Percentiles rank a stretch among this genome's conserved stretches.
These are phyloP conservation scores for Sphenopsis melanotis DNA, from an alignment of 2,797 vertebrate species.

Conservation along the genomic window DNA sequence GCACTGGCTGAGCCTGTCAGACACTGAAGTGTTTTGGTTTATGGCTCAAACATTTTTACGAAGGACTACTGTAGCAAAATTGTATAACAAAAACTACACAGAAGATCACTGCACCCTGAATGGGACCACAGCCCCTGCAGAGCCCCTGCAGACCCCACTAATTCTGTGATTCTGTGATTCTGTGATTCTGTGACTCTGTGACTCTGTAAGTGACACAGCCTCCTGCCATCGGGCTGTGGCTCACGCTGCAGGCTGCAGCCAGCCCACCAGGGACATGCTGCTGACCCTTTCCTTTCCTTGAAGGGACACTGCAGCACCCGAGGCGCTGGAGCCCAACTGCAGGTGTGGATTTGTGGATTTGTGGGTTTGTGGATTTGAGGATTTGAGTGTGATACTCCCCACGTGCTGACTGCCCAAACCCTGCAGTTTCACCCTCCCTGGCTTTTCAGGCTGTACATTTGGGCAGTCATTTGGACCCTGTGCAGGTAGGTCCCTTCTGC, in stretches of 20 bases:
- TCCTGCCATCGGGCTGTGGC: fast-evolving
- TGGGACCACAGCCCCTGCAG: background rate
- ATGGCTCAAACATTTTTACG: background rate
- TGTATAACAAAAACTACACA: background rate
- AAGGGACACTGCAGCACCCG: background rate
- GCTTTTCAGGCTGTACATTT: background rate
- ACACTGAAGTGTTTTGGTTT: too few relatives aligned
- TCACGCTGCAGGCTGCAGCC: fast-evolving
- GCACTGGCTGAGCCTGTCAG: fast-evolving
- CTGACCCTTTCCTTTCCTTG: fast-evolving
- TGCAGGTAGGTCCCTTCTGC: background rate
- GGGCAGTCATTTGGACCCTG: background rate
- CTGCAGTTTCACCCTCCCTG: background rate
- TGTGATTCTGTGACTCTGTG: too few relatives aligned
- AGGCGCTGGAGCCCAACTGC: fast-evolving
- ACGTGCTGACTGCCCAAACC: background rate
- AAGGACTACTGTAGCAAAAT: background rate
- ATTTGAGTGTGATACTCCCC: background rate
- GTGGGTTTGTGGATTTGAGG: background rate
- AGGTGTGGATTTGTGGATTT: background rate
- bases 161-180: too few relatives aligned
- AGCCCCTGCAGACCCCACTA: too few relatives aligned
- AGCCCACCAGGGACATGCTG: background rate
- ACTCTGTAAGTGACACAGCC: background rate
- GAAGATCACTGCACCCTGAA: background rate